Base-by-base conservation (phyloP, 2,797 vertebrate genomes). In the Chaetodon trifasciatus region DNA sequence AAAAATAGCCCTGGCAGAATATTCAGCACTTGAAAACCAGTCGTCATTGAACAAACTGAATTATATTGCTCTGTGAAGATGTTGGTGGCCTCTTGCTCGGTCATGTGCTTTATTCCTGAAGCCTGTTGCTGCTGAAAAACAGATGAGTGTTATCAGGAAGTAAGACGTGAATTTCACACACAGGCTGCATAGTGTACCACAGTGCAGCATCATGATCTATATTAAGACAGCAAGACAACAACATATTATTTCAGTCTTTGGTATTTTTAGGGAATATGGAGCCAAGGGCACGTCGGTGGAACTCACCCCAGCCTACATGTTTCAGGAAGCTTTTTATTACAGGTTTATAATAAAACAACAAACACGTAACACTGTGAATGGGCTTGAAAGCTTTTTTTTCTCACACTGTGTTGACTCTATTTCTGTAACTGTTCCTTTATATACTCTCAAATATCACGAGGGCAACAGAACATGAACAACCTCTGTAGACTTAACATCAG, bases 1-100 rank as follows among this genome's bases (percentile, higher is more conserved):
- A 88, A 78, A 86, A 84, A 82, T 75, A 81, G 81, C 40, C 68
- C 74, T 57, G 13, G 74, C 79, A 83, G 50, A 82, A 76, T 83
- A 69, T 83, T 83, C 58, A 67, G 40, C 42, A 8, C 46, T 78
- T 74, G 16, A 37, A 84, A 85, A 69, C n/a, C 70, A 74, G 67
- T 72, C 39, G 11, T 69, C 12, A n/a, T 79, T 82, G 52, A 46
- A 66, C 71, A 58, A 58, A 47, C 3, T 11, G 23, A 75, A 74
- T 61, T 10, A 77, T 72, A 49, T 66, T 69, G 39, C 68, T 74
- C 64, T 16, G 12, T 53, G 68, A 68, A 39, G 24, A 24, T 8
- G 70, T 16, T 16, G 23, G 68, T 65, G 71, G 68, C 39, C 16
- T 52, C 19, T 35, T 17, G 47, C 15, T 19, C 13, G 37, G 37